phyloP scores from a whole-genome alignment of 2,888 invertebrate species.

The Tenthredo amoena region DNA sequence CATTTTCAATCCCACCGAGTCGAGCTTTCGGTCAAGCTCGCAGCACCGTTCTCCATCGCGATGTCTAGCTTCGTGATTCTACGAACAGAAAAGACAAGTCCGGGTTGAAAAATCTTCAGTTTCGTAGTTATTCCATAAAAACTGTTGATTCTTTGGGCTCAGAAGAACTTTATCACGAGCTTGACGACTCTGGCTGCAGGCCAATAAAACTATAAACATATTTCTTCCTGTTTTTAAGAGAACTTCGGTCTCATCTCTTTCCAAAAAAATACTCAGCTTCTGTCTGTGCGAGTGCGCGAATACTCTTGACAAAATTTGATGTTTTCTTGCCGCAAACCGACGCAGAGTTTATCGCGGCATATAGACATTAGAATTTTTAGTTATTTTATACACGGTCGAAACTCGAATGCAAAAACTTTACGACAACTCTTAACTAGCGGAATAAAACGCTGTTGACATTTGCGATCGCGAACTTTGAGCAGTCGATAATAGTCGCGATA shows the following conservation, averaged over 20 bases:
- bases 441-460: background rate
- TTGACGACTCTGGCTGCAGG: background rate
- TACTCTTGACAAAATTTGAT: background rate
- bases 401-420: background rate
- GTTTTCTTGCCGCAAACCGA: background rate
- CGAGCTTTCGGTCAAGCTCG: background rate
- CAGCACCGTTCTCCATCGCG: background rate
- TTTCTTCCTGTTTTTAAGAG: background rate
- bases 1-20: background rate
- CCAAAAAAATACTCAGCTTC: background rate
- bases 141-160: background rate
- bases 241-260: background rate
- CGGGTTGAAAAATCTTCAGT: background rate
- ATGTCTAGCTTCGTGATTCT: background rate
- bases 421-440: background rate
- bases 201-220: conserved; percentile 31
- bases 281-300: background rate
- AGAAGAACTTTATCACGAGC: background rate
- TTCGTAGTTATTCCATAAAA: background rate
- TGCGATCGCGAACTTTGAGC: background rate
- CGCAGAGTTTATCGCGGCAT: background rate
- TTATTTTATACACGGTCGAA: background rate
- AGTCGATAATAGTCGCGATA: background rate
- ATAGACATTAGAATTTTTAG: background rate
- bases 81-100: background rate